Base-by-base conservation (phyloP, 37 sponge, comb jelly and placozoan species). In the Amphimedon queenslandica region DNA sequence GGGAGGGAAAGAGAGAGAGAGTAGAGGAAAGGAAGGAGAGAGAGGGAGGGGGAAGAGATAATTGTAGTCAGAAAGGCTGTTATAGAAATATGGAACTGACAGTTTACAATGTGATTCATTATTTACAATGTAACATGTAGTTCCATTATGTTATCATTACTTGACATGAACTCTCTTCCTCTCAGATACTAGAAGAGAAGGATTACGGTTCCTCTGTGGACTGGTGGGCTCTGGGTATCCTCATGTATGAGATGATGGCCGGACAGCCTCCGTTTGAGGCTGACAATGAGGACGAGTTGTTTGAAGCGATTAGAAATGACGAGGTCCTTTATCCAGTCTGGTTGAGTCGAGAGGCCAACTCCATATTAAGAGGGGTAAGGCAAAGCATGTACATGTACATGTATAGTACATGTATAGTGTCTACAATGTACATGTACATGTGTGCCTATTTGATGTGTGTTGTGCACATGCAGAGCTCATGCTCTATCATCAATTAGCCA, bases 221-320 rank as follows among this genome's bases (percentile, higher is more conserved):
- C 74, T 99, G 96, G 93, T 99, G 99, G 99, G 90, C 96, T 1
- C 85, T 99, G 40, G 99, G 99, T 21, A 96, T 99, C 47, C 91
- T 99, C 16, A 92, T 99, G 93, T 99, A 95, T 66, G 99, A 99
- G 75, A 99, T 99, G 99, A 84, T 99, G 85, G 93, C 96, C 0
- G 99, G 99, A 47, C 93, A 95, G 91, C 99, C 95, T 38, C 99
- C 99, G 11, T 99, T 94, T 67, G 99, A 99, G 72, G 99, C 93
- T 1, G 96, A 99, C 87, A 92, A 87, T 43, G 99, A 99, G 58
- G 96, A 99, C 27, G 99, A 99, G 38, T 67, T 97, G 39, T 97
- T 97, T 84, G 90, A 93, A 60, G 86, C 96, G 27, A 99, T 99
- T 55, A 66, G 95, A 23, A 73, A 94, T 36, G 96, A 99, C 70